A percentile compares a stretch with the other conserved stretches of the same genome.
These are phyloP conservation scores for Actenoides hombroni DNA, from an alignment of 2,113 vertebrate species.

Conservation along the genomic window DNA sequence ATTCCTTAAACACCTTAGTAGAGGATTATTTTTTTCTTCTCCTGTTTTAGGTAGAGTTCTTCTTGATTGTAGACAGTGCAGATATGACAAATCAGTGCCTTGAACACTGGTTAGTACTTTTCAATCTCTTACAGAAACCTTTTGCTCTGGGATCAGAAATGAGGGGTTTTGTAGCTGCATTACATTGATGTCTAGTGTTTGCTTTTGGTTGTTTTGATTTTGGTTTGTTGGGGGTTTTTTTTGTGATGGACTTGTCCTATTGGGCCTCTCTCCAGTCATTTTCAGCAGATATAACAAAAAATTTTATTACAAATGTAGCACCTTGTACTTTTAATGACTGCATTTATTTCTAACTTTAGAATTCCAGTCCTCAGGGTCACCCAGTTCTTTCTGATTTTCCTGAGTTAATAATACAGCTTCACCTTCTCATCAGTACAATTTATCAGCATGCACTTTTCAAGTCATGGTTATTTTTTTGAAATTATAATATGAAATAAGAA, in stretches of 20 bases:
- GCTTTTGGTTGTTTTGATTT: neutral
- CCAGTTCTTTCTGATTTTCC: neutral
- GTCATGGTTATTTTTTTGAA: neutral
- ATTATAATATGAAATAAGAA: neutral
- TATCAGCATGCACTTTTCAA: neutral
- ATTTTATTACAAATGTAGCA: neutral
- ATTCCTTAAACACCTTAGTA: neutral
- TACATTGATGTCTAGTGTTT: neutral
- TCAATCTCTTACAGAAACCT: neutral
- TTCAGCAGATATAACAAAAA: neutral
- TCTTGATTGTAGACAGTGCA: neutral
- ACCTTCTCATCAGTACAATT: neutral
- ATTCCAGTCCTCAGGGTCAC: neutral
- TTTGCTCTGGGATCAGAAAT: neutral
- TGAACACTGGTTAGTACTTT: neutral
- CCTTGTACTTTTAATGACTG: neutral
- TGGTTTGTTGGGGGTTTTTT: neutral
- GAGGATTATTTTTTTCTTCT: neutral
- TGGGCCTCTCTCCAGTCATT: neutral
- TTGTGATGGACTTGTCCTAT: neutral
- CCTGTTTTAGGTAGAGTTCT: neutral
- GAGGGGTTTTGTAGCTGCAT: accelerated
- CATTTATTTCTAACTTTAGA: neutral
- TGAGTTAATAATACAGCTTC: neutral
- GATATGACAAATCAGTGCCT: neutral